phyloP scores from a whole-genome alignment of 2,888 invertebrate genomes.

The Papilio demoleus region DNA sequence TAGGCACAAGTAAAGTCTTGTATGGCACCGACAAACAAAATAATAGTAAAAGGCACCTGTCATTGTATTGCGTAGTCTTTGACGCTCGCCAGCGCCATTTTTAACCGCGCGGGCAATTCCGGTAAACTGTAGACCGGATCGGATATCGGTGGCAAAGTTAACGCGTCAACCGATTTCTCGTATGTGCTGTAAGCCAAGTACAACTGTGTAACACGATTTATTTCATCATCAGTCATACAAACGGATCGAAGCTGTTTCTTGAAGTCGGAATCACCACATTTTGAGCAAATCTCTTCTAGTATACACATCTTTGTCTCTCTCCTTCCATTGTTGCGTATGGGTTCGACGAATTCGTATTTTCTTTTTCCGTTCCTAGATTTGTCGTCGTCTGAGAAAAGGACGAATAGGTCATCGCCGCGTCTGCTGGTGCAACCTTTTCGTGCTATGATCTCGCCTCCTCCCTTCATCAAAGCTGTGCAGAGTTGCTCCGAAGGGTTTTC shows the following conservation, averaged over 20 bases:
- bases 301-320: constrained; percentile 57
- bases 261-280: constrained; percentile 70
- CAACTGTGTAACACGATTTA: constrained; percentile 66
- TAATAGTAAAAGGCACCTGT: constrained; percentile 44
- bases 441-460: constrained; percentile 71
- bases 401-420: constrained; percentile 57
- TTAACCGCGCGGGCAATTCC: constrained; percentile 65
- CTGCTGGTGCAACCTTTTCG: constrained; percentile 54
- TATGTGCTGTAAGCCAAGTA: constrained; percentile 68
- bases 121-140: constrained; percentile 73
- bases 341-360: constrained; percentile 68
- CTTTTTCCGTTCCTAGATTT: constrained; percentile 51
- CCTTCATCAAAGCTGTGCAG: constrained; percentile 69
- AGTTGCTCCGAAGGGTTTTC: constrained; percentile 71
- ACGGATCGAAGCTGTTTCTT: constrained; percentile 67
- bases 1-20: constrained; percentile 42
- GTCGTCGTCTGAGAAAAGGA: constrained; percentile 61
- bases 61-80: constrained; percentile 61
- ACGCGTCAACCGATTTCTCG: constrained; percentile 65
- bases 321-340: constrained; percentile 61
- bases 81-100: constrained; percentile 64
- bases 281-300: constrained; percentile 65
- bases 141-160: constrained; percentile 69
- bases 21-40: constrained; percentile 46
- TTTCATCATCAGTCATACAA: constrained; percentile 71